Evolutionary conservation across 37 sponge, comb jelly and placozoan species (phyloP), one percentile per base, ranked within the genome.

Genomic region (Theonella swinhoei): DNA sequence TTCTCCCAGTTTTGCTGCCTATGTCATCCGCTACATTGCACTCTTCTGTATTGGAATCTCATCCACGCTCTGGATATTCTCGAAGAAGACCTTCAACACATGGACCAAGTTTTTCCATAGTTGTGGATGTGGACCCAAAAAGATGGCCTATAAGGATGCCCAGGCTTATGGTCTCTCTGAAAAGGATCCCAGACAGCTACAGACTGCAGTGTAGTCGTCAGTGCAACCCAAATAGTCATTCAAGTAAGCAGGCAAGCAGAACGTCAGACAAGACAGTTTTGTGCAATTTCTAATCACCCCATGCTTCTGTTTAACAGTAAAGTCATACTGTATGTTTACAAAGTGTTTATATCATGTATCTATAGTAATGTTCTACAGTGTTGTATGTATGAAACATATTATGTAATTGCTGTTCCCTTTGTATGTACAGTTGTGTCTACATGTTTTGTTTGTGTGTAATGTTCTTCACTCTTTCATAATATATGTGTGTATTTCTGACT

Each of bases 81-180:
- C 96, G 0, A 58, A 63, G 74, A 95, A 95, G 88, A 95, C 96
- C 2, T 31, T 92, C 41, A 4, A 58, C 0, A 86, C 93, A 20
- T 95, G 96, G 96, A 63, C 80, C n/a, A 86, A 89, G 84, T 83
- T 93, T 65, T 83, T 89, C 35, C 37, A 42, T 11, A 84, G 84
- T 38, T 86, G 87, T 72, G 40, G 63, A 11, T 86, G 72, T 43
- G 19, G 72, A 3, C 36, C n/a, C 0, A 35, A 7, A 0, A 35
- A 7, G 7, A 36, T 36, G 72, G 39, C 24, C 0, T 32, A 7
- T 5, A 36, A 71, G 72, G 54, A 17, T 7, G 14, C 11, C 54
- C 54, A 47, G 54, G 54, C 54, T 17, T 47, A 47, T 47, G 54
- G 54, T 47, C 54, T 47, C 14, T 14, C 54, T 47, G 72, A 71